phyloP scores from a whole-genome alignment of 1,140 invertebrate genomes.

The Drosophila tani region DNA sequence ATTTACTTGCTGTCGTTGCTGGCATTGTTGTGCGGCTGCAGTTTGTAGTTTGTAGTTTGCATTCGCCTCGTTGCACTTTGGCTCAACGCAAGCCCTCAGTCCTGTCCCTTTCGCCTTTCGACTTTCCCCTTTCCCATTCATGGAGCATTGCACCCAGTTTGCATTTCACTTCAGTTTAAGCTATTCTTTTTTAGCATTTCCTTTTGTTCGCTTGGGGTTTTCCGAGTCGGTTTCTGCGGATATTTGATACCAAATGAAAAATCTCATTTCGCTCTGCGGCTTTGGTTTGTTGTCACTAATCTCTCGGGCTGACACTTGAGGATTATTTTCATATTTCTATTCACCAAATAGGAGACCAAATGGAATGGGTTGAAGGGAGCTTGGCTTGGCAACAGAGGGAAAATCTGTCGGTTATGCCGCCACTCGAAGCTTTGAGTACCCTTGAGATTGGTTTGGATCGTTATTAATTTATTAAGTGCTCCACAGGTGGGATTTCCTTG shows the following conservation, averaged over 20 bases:
- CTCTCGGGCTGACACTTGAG: slow-evolving; percentile 64
- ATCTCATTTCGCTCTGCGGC: slow-evolving; percentile 67
- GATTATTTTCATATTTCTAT: slow-evolving; percentile 69
- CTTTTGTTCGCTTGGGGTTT: slow-evolving; percentile 43
- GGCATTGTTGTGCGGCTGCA: slow-evolving; percentile 47
- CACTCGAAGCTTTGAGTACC: slow-evolving; percentile 15
- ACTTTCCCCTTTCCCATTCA: slow-evolving; percentile 18
- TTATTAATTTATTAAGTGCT: slow-evolving; percentile 19
- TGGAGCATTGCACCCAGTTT: slow-evolving; percentile 57
- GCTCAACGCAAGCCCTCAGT: slow-evolving; percentile 1
- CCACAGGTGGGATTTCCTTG: slow-evolving; percentile 1
- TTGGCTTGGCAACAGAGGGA: slow-evolving; percentile 10
- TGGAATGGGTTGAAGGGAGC: slow-evolving; percentile 4
- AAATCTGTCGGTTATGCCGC: not conserved
- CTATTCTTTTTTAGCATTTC: slow-evolving; percentile 25
- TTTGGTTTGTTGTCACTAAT: slow-evolving; percentile 72
- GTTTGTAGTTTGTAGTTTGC: slow-evolving; percentile 37
- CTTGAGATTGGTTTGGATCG: slow-evolving; percentile 5
- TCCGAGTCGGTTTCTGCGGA: slow-evolving; percentile 39
- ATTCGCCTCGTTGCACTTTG: slow-evolving; percentile 28
- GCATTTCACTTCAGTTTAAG: slow-evolving; percentile 43
- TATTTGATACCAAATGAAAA: slow-evolving; percentile 72
- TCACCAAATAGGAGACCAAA: slow-evolving; percentile 18
- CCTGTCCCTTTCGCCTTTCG: too few species aligned
- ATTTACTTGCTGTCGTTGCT: slow-evolving; percentile 57